A percentile compares a stretch with the other conserved stretches of the same genome.
Conservation (phyloP, 2,888 invertebrate genomes). For the Cephus spinipes region DNA sequence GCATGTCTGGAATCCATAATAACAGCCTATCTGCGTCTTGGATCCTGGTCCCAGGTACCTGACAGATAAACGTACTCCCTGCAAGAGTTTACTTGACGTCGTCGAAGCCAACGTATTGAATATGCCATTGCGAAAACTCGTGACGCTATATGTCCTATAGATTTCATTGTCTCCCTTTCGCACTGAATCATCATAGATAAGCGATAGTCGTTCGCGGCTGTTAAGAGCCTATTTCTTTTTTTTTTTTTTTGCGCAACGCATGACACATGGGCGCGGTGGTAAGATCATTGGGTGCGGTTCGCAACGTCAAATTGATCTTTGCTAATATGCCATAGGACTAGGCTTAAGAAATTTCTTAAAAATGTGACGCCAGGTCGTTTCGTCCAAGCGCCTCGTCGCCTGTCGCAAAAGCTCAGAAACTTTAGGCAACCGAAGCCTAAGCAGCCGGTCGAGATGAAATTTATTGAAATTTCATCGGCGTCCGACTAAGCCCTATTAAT, state of each 20-base stretch:
- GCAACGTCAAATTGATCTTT: constrained; percentile 25
- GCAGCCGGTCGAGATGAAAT: background rate
- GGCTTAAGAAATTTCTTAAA: background rate
- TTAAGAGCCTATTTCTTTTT: constrained; percentile 16
- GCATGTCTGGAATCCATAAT: background rate
- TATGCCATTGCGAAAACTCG: background rate
- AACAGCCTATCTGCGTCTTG: background rate
- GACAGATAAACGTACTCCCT: background rate
- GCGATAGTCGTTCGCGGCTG: constrained; percentile 28
- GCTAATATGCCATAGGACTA: background rate
- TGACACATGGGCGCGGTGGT: constrained; percentile 25
- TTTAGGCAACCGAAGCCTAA: background rate
- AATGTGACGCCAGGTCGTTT: background rate
- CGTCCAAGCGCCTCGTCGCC: background rate
- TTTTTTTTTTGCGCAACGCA: constrained; percentile 15
- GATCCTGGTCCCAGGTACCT: background rate
- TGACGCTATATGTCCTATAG: background rate
- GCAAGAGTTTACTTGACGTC: background rate
- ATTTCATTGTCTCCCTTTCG: background rate
- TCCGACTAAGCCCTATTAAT: background rate
- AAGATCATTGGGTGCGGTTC: constrained; percentile 25
- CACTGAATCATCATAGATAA: background rate
- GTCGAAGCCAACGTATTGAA: background rate
- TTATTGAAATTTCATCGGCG: background rate
- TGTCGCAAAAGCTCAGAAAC: background rate